Evolutionary conservation across 2,888 invertebrate genomes (phyloP), one percentile per base, ranked within the genome.

Genomic region (Choristoneura rosaceana): DNA sequence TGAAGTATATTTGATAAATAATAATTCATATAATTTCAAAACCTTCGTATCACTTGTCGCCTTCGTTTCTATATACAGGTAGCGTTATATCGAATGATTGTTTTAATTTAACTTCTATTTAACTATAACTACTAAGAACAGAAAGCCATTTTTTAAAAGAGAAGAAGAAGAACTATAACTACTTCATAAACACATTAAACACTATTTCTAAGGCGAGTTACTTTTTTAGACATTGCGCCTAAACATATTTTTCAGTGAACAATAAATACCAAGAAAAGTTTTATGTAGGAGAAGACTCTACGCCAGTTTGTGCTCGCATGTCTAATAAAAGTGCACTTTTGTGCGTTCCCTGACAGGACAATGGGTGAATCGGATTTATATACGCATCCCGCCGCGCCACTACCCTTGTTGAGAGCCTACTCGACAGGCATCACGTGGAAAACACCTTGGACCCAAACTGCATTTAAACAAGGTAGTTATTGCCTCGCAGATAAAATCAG

Each of bases 291-390:
- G 59, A 38, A 74, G 55, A 76, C 84, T 87, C 87, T 71, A 82
- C 75, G 68, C 79, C 74, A 77, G 75, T 76, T 78, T 84, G 83
- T 84, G 82, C 75, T 75, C 70, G 79, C 76, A 79, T 74, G 58
- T 74, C 71, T 74, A 81, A 82, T 81, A 84, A 87, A 82, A 87
- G 85, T 84, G 84, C 83, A 84, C 80, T 87, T 84, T 84, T 83
- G 81, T 82, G 81, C 79, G 81, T 77, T 79, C 79, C 81, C 79
- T 83, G 89, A 90, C 90, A 90, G 89, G 82, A 90, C 91, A 91
- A 91, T 91, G 89, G 87, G 75, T 77, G 79, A 77, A 82, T 81
- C 81, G 84, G 84, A 90, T 90, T 91, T 90, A 89, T 90, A 89
- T 90, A 85, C 86, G 83, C 84, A 79, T 81, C 88, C 86, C 85